These are phyloP conservation scores for Palythoa heliodiscus DNA, from an alignment of 92 coral and sea anemone genomes.

Conservation along the genomic window DNA sequence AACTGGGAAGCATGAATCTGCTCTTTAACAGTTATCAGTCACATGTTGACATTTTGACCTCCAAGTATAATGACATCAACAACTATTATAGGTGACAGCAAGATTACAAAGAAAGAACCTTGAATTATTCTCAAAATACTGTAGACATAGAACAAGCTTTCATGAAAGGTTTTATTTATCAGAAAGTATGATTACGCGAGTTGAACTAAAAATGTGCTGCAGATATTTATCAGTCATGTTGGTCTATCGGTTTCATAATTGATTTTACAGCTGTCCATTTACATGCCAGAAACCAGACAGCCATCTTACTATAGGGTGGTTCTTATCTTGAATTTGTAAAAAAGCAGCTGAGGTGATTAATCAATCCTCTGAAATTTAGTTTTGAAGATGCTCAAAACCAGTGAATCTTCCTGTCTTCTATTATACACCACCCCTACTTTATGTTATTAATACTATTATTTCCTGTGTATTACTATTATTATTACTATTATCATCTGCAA, in stretches of 20 bases:
- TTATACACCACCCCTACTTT: background rate
- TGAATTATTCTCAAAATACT: background rate
- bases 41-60: slow-evolving; percentile 41
- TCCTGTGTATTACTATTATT: too few relatives aligned
- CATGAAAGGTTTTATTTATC: background rate
- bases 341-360: too few relatives aligned
- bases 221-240: background rate
- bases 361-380: too few relatives aligned
- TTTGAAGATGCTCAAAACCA: background rate
- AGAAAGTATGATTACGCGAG: background rate
- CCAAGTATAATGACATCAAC: background rate
- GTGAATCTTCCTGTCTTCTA: background rate
- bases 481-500: too few relatives aligned
- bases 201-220: background rate
- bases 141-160: background rate
- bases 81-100: background rate
- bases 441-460: too few relatives aligned
- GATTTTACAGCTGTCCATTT: slow-evolving; percentile 27
- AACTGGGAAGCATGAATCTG: background rate
- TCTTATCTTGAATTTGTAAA: background rate
- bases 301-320: background rate
- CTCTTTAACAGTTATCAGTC: background rate
- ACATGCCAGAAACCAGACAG: background rate
- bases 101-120: background rate
- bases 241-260: slow-evolving; percentile 7